A percentile compares a stretch with the other conserved stretches of the same genome.
These are phyloP conservation scores for Orius insidiosus DNA, from an alignment of 1,140 invertebrate species.

Conservation along the genomic window DNA sequence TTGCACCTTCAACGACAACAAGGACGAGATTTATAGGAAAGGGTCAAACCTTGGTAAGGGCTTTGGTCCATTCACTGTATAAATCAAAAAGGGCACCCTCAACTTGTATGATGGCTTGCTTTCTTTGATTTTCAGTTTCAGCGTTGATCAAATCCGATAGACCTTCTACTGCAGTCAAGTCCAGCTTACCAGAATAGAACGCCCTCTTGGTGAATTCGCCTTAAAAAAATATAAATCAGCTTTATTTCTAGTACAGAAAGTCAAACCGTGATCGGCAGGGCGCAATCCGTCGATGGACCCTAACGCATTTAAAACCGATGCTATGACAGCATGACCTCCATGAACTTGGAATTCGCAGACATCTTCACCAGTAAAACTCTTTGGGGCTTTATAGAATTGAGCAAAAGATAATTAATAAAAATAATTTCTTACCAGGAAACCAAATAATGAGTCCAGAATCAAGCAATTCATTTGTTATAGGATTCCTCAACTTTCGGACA, in stretches of 20 bases:
- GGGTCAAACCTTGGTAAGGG: conserved; percentile 28
- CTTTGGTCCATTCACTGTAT: conserved; percentile 50
- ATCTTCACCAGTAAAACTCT: conserved; percentile 92
- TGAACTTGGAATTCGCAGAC: conserved; percentile 81
- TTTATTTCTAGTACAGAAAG: conserved; percentile 22
- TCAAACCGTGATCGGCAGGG: conserved; percentile 52
- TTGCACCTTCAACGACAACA: too few species aligned
- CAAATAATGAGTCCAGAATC: conserved; percentile 69
- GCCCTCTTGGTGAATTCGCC: conserved; percentile 61
- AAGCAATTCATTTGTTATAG: conserved; percentile 42
- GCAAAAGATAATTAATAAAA: not conserved
- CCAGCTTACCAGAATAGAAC: conserved; percentile 72
- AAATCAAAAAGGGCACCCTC: conserved; percentile 46
- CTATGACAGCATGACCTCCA: conserved; percentile 63
- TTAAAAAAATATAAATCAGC: conserved; percentile 11
- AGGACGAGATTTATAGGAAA: not conserved
- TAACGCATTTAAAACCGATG: conserved; percentile 46
- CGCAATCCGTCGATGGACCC: conserved; percentile 39
- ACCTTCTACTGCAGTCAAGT: conserved; percentile 77
- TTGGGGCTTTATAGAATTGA: conserved; percentile 37
- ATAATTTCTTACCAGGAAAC: conserved; percentile 48
- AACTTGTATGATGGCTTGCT: conserved; percentile 61
- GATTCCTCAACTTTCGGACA: conserved; percentile 44
- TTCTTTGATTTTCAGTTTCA: conserved; percentile 75
- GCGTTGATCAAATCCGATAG: conserved; percentile 74